Percentiles rank a stretch among this genome's conserved stretches.
Evolutionary conservation across 2,797 vertebrate species (phyloP).

Genomic region (Smutsia temminckii): DNA sequence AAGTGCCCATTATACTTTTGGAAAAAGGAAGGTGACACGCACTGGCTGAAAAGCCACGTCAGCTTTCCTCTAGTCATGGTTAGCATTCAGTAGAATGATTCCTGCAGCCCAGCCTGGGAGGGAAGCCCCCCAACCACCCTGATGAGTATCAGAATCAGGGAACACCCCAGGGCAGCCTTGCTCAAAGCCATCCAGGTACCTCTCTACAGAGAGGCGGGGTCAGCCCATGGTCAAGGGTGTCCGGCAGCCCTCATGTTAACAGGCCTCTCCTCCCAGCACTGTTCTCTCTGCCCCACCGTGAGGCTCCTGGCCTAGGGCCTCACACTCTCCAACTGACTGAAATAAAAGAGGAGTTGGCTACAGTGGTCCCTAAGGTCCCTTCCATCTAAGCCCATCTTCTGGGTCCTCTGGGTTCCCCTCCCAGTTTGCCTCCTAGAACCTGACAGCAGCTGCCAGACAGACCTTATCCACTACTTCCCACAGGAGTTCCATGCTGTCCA

Average conservation of each 20-base stretch:
- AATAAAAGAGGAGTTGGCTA: background rate
- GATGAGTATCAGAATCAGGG: background rate
- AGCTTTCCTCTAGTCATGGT: background rate
- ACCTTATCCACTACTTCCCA: background rate
- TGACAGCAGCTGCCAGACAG: background rate
- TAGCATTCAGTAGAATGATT: background rate
- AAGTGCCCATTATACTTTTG: background rate
- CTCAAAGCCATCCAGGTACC: background rate
- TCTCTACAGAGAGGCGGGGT: background rate
- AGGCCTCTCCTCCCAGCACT: background rate
- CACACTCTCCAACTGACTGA: background rate
- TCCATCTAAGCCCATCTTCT: background rate
- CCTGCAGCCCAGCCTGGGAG: background rate
- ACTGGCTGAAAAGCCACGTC: background rate
- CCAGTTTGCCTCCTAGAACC: background rate
- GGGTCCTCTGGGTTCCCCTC: background rate
- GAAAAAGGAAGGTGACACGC: background rate
- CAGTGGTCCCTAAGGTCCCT: background rate
- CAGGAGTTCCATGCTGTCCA: background rate
- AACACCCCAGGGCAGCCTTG: background rate
- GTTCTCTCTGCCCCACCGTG: background rate
- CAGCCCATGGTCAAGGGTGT: background rate
- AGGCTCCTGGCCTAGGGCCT: background rate
- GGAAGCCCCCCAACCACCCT: background rate
- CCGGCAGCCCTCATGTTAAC: background rate